Conservation (phyloP, 2,113 vertebrate genomes). For the Amphilophus citrinellus region DNA sequence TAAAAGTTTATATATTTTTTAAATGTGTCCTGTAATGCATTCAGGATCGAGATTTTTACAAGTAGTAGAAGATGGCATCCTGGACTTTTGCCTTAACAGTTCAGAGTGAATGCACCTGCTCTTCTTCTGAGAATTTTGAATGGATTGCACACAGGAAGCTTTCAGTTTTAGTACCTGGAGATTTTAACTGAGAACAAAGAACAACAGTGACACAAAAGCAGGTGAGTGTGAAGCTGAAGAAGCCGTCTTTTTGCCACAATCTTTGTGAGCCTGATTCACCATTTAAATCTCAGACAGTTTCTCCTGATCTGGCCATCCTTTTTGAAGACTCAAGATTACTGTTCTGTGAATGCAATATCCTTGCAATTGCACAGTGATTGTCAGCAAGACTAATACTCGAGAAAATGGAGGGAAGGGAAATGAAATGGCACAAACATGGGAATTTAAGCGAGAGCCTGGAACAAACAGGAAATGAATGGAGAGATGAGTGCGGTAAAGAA, state of each 20-base stretch:
- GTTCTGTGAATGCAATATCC: not conserved
- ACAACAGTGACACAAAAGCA: not conserved
- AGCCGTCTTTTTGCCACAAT: not conserved
- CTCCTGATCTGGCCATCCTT: not conserved
- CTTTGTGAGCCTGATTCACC: not conserved
- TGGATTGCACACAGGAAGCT: not conserved
- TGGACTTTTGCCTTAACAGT: not conserved
- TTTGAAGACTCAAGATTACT: not conserved
- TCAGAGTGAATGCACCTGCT: not conserved
- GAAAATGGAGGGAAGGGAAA: constrained; percentile 27
- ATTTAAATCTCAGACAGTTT: not conserved
- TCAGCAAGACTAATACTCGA: not conserved
- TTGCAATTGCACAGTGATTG: not conserved
- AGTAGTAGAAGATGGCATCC: not conserved
- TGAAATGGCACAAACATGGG: not conserved
- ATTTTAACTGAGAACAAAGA: not conserved
- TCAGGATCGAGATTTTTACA: not conserved
- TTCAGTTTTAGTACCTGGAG: not conserved
- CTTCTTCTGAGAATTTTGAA: not conserved
- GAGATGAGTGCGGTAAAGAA: not conserved
- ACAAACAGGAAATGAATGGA: constrained; percentile 19
- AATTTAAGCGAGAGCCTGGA: not conserved
- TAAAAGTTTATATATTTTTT: not conserved
- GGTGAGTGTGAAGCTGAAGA: constrained; percentile 10
- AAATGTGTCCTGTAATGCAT: not conserved